These are phyloP conservation scores for Conistra vaccinii DNA, from an alignment of 2,888 invertebrate genomes.

Conservation along the genomic window DNA sequence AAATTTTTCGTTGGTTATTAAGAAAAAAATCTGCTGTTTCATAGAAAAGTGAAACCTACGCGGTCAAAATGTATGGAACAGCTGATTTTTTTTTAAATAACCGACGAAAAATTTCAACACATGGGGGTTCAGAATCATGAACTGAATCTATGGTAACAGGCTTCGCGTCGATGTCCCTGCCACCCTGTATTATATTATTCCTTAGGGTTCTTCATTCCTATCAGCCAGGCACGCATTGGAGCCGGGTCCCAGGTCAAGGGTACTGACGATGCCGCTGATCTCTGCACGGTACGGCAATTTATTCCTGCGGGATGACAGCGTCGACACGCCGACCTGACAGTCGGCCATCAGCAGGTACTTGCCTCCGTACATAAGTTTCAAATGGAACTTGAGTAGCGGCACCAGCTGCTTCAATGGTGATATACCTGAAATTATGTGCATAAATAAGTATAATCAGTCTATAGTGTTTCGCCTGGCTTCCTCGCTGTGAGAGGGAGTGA, in stretches of 20 bases:
- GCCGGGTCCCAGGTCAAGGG: conserved; percentile 74
- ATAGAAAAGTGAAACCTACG: no score
- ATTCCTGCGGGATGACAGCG: conserved; percentile 66
- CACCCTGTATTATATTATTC: no score
- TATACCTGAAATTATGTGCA: conserved; percentile 52
- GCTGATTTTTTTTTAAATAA: no score
- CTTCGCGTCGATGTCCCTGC: no score
- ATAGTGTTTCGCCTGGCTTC: not conserved
- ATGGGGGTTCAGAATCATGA: no score
- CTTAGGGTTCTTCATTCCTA: conserved; percentile 65
- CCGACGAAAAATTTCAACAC: no score
- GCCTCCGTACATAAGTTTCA: conserved; percentile 77
- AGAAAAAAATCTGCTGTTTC: no score
- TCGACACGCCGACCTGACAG: conserved; percentile 75
- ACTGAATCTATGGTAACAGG: no score
- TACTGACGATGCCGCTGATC: conserved; percentile 65
- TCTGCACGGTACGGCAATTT: conserved; percentile 71
- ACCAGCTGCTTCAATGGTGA: conserved; percentile 69
- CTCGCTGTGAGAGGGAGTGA: not conserved
- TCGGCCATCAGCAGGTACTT: conserved; percentile 80
- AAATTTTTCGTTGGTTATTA: no score
- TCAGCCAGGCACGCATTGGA: conserved; percentile 73
- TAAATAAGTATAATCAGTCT: not conserved
- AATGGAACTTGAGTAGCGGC: conserved; percentile 78
- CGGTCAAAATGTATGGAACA: no score